Evolutionary conservation across 2,797 vertebrate species (phyloP).

Genomic region (Kryptopterus vitreolus): DNA sequence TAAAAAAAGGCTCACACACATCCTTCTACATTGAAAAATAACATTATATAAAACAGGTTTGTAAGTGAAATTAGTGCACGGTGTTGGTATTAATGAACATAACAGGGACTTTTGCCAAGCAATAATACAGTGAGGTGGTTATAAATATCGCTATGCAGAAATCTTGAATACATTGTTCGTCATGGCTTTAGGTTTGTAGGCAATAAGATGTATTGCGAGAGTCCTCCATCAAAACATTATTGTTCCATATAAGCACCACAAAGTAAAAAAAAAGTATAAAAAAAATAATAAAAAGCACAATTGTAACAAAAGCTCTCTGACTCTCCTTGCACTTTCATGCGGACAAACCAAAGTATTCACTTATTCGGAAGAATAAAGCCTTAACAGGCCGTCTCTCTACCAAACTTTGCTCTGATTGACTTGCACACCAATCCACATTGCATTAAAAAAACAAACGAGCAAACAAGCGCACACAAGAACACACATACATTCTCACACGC

Average conservation of each 20-base stretch:
- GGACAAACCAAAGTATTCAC: slow-evolving; percentile 18
- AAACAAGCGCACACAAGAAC: slow-evolving; percentile 19
- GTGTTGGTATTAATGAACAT: slow-evolving; percentile 68
- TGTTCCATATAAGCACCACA: slow-evolving; percentile 64
- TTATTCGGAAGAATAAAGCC: slow-evolving; percentile 6
- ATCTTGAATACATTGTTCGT: slow-evolving; percentile 31
- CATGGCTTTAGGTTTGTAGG: slow-evolving; percentile 50
- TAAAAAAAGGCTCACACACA: slow-evolving; percentile 76
- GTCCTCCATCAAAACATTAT: slow-evolving; percentile 44
- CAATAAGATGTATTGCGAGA: slow-evolving; percentile 46
- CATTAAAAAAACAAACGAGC: slow-evolving; percentile 23
- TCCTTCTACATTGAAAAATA: slow-evolving; percentile 69
- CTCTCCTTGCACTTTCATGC: slow-evolving; percentile 6
- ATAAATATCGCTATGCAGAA: slow-evolving; percentile 48
- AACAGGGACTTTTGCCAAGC: slow-evolving; percentile 57
- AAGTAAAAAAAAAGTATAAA: slow-evolving; percentile 53
- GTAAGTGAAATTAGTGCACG: slow-evolving; percentile 77
- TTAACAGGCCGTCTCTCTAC: slow-evolving; percentile 56
- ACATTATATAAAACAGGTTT: slow-evolving; percentile 54
- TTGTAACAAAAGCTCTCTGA: slow-evolving; percentile 48
- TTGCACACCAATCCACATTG: slow-evolving; percentile 35
- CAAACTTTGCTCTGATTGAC: slow-evolving; percentile 49
- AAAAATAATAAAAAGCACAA: slow-evolving; percentile 53
- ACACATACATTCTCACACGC: slow-evolving; percentile 26
- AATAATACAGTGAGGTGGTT: slow-evolving; percentile 50